Evolutionary conservation across 2,113 vertebrate genomes (phyloP), one percentile per base, ranked within the genome.

Genomic region (Syngnathus typhle): DNA sequence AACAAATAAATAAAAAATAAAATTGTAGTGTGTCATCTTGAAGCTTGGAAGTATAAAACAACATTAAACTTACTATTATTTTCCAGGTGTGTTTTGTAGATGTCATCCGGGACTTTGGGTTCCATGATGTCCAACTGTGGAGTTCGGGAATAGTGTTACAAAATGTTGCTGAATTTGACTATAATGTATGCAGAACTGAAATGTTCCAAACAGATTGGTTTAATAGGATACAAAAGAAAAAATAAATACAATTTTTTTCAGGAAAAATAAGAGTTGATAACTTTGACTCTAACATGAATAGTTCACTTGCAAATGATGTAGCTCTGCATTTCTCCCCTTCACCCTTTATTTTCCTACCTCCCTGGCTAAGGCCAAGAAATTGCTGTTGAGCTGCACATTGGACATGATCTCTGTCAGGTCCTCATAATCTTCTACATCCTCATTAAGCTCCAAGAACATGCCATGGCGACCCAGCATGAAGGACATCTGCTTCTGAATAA

Each of bases 401-500:
- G 96, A 98, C 97, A 99, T 99, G 74, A 99, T 99, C 87, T 99
- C 97, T 0, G 97, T 99, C 81, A 99, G 84, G 84, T 99, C 97
- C 71, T 99, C 97, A 0, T 95, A 99, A 63, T 98, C 96, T 38
- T 98, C 97, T 39, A 98, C 96, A 1, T 98, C 96, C 74, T 99
- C 97, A 0, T 96, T 98, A 27, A 99, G 92, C 87, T 97, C 96
- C 82, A 99, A 85, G 78, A 98, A 99, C 81, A 99, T 95, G 3
- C 97, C 97, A 0, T 99, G 97, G 12, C 95, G 93, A 41, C 96
- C 97, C 65, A 99, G 87, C 96, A 99, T 98, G 84, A 95, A 99
- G 15, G 97, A 94, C 96, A 99, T 96, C 87, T 99, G 93, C 83
- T 99, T 99, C 90, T 99, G 96, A 70, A 95, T 93, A 55, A 99